Conservation (phyloP, 2,797 vertebrate genomes). For the Melanotaenia pygmaea region DNA sequence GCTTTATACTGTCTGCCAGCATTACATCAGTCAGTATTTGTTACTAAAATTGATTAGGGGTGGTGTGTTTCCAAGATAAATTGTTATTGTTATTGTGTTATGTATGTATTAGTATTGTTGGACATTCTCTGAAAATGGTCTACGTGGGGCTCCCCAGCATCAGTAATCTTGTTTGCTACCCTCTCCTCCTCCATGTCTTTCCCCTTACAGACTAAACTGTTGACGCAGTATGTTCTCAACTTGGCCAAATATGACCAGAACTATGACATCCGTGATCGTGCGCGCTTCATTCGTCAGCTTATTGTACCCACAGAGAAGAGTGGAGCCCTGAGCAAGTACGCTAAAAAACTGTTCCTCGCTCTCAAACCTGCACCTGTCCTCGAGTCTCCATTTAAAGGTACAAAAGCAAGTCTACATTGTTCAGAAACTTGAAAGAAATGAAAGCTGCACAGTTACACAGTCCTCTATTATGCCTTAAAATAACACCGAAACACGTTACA, state of each 20-base stretch:
- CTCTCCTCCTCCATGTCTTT: slow-evolving; percentile 7
- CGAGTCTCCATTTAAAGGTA: slow-evolving; percentile 99
- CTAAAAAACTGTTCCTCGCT: slow-evolving; percentile 98
- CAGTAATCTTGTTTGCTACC: not conserved
- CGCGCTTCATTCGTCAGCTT: slow-evolving; percentile 97
- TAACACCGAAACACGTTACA: not conserved
- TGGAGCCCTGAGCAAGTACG: slow-evolving; percentile 94
- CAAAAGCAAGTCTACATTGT: not conserved
- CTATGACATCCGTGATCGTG: slow-evolving; percentile 96
- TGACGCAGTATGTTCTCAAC: slow-evolving; percentile 98
- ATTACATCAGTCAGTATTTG: no score
- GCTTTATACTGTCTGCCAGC: not conserved
- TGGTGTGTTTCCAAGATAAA: no score
- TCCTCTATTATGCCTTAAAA: not conserved
- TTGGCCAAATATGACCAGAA: slow-evolving; percentile 99
- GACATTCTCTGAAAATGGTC: no score
- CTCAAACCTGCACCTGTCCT: slow-evolving; percentile 95
- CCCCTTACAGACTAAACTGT: slow-evolving; percentile 90
- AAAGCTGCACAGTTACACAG: not conserved
- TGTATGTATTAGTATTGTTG: no score
- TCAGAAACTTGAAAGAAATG: not conserved
- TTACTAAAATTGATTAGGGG: no score
- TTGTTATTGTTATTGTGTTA: no score
- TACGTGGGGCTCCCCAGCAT: not conserved
- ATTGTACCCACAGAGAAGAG: slow-evolving; percentile 96